These are phyloP conservation scores for Periparus ater DNA, from an alignment of 2,797 vertebrate species.

Conservation along the genomic window DNA sequence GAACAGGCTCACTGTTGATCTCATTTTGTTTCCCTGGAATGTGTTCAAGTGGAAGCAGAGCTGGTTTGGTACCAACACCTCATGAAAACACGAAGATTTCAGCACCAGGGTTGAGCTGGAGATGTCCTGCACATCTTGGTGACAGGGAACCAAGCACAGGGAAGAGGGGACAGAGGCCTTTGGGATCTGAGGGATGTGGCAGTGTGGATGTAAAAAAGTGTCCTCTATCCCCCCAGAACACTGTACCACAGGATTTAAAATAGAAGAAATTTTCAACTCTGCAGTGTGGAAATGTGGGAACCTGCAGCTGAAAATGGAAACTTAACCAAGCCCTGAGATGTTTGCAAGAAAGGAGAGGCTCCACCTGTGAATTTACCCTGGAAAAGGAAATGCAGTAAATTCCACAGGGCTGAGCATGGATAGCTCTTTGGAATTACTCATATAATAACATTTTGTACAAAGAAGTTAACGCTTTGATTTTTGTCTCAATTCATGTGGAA, in stretches of 20 bases:
- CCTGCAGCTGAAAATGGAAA: not conserved
- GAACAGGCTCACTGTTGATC: not conserved
- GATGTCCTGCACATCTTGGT: fast-evolving
- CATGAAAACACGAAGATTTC: not conserved
- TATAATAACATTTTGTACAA: not conserved
- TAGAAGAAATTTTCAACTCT: not conserved
- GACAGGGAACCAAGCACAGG: not conserved
- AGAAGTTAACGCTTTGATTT: not conserved
- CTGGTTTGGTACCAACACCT: not conserved
- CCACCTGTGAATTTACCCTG: not conserved
- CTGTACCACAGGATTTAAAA: not conserved
- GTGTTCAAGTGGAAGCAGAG: not conserved
- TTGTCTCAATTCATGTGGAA: not conserved
- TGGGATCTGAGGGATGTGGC: not conserved
- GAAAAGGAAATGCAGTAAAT: not conserved
- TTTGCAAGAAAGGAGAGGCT: not conserved
- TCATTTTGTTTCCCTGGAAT: not conserved
- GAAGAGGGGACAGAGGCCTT: not conserved
- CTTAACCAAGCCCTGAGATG: not conserved
- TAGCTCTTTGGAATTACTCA: not conserved
- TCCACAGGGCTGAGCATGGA: not conserved
- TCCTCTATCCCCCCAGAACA: not conserved
- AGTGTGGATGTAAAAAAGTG: not conserved
- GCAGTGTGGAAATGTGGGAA: not conserved
- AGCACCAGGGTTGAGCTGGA: not conserved